Conservation (phyloP, 2,888 invertebrate species). For the Drosophila histrio region DNA sequence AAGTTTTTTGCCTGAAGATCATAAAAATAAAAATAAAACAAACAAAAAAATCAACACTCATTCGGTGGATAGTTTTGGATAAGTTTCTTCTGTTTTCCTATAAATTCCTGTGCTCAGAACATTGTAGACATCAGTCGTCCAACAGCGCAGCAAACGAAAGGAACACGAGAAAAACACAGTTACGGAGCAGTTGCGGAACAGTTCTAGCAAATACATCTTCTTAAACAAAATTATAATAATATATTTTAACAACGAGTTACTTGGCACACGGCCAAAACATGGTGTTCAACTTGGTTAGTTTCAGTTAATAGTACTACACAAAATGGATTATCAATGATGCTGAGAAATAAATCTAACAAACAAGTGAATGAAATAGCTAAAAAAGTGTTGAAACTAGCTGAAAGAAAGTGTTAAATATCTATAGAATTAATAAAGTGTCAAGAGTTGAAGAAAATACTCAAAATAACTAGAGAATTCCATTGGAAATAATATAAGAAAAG, state of each 20-base stretch:
- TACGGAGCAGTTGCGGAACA: slow-evolving; percentile 17
- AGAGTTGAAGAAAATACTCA: background rate
- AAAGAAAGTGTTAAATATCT: background rate
- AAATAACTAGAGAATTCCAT: background rate
- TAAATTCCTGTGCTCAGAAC: slow-evolving; percentile 41
- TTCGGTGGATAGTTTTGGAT: too few relatives aligned
- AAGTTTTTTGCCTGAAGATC: slow-evolving; percentile 72
- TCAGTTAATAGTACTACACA: slow-evolving; percentile 8
- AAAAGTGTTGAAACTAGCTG: background rate
- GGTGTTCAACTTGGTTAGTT: slow-evolving; percentile 71
- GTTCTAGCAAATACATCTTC: background rate
- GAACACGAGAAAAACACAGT: slow-evolving; percentile 52
- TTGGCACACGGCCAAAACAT: slow-evolving; percentile 61
- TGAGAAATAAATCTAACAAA: slow-evolving; percentile 16
- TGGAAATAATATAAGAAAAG: too few relatives aligned
- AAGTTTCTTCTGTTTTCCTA: too few relatives aligned
- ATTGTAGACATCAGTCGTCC: slow-evolving; percentile 59
- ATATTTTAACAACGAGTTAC: slow-evolving; percentile 20
- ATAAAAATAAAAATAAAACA: too few relatives aligned
- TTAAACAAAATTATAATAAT: background rate
- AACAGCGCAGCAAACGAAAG: slow-evolving; percentile 52
- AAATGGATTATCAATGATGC: slow-evolving; percentile 45
- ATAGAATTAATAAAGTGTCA: background rate
- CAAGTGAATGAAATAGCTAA: slow-evolving; percentile 9
- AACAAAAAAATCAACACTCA: too few relatives aligned